These are phyloP conservation scores for Aricia agestis DNA, from an alignment of 1,140 invertebrate genomes.

Conservation along the genomic window DNA sequence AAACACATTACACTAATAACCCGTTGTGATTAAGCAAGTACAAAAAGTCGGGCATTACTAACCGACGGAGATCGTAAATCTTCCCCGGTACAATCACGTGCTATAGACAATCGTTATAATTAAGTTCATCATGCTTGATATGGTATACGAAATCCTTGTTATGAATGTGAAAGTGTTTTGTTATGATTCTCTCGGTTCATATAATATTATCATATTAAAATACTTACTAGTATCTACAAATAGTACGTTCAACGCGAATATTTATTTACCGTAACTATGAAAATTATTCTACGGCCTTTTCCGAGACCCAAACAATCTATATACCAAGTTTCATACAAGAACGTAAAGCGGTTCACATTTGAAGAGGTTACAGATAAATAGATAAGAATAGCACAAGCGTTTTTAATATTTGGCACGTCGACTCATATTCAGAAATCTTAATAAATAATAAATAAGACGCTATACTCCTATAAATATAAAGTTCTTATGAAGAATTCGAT, in stretches of 20 bases:
- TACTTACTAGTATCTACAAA: too few relatives aligned
- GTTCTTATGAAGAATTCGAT: too few relatives aligned
- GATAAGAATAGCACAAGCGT: background rate
- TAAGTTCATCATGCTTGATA: conserved; percentile 57
- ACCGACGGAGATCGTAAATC: conserved; percentile 66
- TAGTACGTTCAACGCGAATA: too few relatives aligned
- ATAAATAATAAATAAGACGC: background rate
- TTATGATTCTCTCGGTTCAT: too few relatives aligned
- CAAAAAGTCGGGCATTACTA: conserved; percentile 64
- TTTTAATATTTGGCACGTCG: background rate
- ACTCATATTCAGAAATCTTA: background rate
- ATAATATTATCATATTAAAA: too few relatives aligned
- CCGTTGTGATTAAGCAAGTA: conserved; percentile 66
- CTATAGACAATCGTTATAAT: conserved; percentile 71
- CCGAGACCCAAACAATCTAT: too few relatives aligned
- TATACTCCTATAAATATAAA: too few relatives aligned
- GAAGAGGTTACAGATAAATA: too few relatives aligned
- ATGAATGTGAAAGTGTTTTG: background rate
- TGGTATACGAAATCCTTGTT: conserved; percentile 30
- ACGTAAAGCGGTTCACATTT: too few relatives aligned
- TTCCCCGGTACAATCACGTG: conserved; percentile 54
- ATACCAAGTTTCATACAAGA: too few relatives aligned
- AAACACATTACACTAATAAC: conserved; percentile 59
- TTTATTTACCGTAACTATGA: too few relatives aligned
- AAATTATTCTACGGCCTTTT: too few relatives aligned